Evolutionary conservation across 2,888 invertebrate genomes (phyloP), one percentile per base, ranked within the genome.

Genomic region (Chelonus formosanus): DNA sequence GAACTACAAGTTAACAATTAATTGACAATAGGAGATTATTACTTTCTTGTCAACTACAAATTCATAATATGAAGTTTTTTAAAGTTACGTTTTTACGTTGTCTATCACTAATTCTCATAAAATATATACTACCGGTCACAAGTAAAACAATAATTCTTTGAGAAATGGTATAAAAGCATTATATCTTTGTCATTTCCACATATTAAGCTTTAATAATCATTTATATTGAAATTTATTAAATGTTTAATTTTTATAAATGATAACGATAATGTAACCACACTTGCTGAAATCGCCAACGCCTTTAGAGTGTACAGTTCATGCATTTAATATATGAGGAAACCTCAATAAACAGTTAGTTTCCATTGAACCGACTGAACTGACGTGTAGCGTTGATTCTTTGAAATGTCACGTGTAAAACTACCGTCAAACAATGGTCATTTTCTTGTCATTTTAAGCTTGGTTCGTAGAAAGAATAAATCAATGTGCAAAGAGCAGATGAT

Each of bases 301-400:
- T 81, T 81, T 81, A 78, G 81, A 80, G 80, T 81, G 80, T 80
- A 81, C 80, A 81, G 78, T 78, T 77, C 79, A 79, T 77, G 77
- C 76, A 79, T 73, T 71, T 44, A 48, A 50, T 55, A 62, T 48
- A 66, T 50, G 47, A n/a, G 47, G 50, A 36, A 63, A 50, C 34
- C 43, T 61, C 36, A 34, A 53, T 53, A 53, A 61, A 61, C 61
- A 61, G 61, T 61, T 61, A 53, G 53, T 53, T 8, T 52, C 36
- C 50, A 48, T 47, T 35, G 59, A 52, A 50, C 44, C 52, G 52
- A 61, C 52, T 31, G 60, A 61, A 35, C 60, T 40, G 50, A 61
- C 43, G 31, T 52, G 52, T 52, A 31, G 52, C n/a, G 60, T 61
- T 61, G 52, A 57, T 10, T 43, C n/a, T 20, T 20, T 32, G 57